A percentile compares a stretch with the other conserved stretches of the same genome.
phyloP scores from a whole-genome alignment of 2,888 invertebrate genomes.

The Eristalis intricaria region DNA sequence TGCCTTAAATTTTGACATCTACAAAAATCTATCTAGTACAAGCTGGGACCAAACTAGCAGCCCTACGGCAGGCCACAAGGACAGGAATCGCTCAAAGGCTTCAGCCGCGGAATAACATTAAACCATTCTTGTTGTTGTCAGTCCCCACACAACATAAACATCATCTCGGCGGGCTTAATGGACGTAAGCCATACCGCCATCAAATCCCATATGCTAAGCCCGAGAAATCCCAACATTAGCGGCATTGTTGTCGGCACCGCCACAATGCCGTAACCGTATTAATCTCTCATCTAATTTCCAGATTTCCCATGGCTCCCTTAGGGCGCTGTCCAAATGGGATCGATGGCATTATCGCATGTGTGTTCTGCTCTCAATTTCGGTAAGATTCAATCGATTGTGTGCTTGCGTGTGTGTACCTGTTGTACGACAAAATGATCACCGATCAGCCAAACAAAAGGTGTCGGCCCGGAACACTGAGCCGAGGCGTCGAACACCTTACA shows the following conservation, averaged over 20 bases:
- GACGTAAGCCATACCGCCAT: background rate
- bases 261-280: constrained; percentile 54
- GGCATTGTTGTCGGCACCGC: constrained; percentile 48
- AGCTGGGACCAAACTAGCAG: too few species aligned
- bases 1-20: too few species aligned
- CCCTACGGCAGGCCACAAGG: too few species aligned
- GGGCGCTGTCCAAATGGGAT: constrained; percentile 43
- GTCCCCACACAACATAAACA: constrained; percentile 14
- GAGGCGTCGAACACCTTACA: constrained; percentile 49
- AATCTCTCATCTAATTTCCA: constrained; percentile 69
- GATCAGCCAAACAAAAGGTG: constrained; percentile 4
- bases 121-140: too few species aligned
- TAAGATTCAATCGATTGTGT: constrained; percentile 38
- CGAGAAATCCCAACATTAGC: background rate
- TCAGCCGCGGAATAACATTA: too few species aligned
- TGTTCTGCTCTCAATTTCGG: constrained; percentile 57
- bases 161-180: constrained; percentile 14
- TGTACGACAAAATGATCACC: constrained; percentile 55
- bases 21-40: too few species aligned
- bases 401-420: constrained; percentile 22
- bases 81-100: too few species aligned
- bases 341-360: constrained; percentile 62
- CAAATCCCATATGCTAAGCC: constrained; percentile 41
- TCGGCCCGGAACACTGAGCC: constrained; percentile 8
- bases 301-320: constrained; percentile 44